phyloP scores from a whole-genome alignment of 92 coral and sea anemone genomes.

The Micromussa lordhowensis region DNA sequence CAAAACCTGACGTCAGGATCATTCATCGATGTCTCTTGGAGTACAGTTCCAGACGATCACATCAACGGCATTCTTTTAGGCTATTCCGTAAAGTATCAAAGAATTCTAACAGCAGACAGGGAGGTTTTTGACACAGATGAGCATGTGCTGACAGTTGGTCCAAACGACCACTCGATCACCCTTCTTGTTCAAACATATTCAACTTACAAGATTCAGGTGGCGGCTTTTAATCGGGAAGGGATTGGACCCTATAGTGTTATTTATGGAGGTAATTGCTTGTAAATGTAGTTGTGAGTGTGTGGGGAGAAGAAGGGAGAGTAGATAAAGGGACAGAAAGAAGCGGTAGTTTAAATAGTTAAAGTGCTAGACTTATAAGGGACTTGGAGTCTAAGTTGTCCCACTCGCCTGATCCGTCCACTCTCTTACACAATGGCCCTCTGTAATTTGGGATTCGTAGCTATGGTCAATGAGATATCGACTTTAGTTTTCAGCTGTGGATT shows the following conservation, averaged over 20 bases:
- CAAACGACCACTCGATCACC: not conserved
- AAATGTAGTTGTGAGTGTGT: not conserved
- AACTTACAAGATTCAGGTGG: conserved; percentile 37
- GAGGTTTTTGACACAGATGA: not conserved
- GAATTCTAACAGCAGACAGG: conserved; percentile 34
- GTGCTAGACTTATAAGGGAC: no score
- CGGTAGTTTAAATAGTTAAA: not conserved
- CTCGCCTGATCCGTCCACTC: not conserved
- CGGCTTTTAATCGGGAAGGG: conserved; percentile 43
- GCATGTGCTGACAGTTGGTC: not conserved
- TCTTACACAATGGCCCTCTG: not conserved
- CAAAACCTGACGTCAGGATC: conserved; percentile 45
- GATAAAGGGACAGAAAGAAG: not conserved
- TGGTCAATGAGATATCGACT: no score
- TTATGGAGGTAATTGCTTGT: conserved; percentile 30
- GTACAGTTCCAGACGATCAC: conserved; percentile 52
- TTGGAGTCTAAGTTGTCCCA: not conserved
- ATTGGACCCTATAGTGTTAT: conserved; percentile 38
- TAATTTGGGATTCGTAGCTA: not conserved
- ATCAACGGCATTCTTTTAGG: conserved; percentile 50
- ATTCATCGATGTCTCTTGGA: conserved; percentile 42
- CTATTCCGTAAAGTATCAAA: conserved; percentile 37
- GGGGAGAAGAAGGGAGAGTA: not conserved
- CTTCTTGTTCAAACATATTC: conserved; percentile 38
- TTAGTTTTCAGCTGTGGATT: no score